Base-by-base conservation (phyloP, 2,113 vertebrate species). In the Myanophis thanlyinensis region DNA sequence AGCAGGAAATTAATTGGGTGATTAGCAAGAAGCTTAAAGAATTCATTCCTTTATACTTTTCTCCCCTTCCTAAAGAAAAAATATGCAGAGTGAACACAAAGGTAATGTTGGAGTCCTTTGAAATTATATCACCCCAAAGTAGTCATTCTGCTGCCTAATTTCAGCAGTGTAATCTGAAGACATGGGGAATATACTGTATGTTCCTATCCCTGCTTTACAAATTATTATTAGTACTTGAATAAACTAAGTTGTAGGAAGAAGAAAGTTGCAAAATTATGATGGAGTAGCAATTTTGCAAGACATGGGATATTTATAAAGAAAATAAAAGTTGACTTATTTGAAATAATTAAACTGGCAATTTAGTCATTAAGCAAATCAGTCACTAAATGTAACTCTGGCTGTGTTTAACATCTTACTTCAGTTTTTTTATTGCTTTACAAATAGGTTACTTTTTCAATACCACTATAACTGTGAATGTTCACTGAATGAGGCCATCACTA, bases 1-100 rank as follows among this genome's bases (percentile, higher is more conserved):
- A 95, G 94, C 93, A 8, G 92, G 85, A 92, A 92, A 87, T 92
- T 80, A 80, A 80, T 95, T 56, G 92, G 94, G 54, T 30, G 94
- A 92, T 91, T 94, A 48, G 23, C 1, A 92, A 95, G 86, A 1
- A 44, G 73, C 88, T 62, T 56, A 85, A 44, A 93, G 67, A 8
- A 35, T 47, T 49, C 22, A 20, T 30, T 89, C 25, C 27, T 46
- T 46, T 91, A 30, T 20, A 2, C 47, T 47, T 10, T 27, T 30
- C 40, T 35, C 18, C 54, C 35, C 23, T 86, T 89, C 35, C 59
- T 59, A 48, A 0, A 44, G 7, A 30, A 40, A 40, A 59, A 93
- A 25, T 62, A 40, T 9, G 53, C 20, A 40, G 51, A 22, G 7
- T 22, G 73, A 15, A 22, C 7, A 80, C 18, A 80, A 22, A 80